Evolutionary conservation across 2,797 vertebrate genomes (phyloP).

Genomic region (Okamejei kenojei): DNA sequence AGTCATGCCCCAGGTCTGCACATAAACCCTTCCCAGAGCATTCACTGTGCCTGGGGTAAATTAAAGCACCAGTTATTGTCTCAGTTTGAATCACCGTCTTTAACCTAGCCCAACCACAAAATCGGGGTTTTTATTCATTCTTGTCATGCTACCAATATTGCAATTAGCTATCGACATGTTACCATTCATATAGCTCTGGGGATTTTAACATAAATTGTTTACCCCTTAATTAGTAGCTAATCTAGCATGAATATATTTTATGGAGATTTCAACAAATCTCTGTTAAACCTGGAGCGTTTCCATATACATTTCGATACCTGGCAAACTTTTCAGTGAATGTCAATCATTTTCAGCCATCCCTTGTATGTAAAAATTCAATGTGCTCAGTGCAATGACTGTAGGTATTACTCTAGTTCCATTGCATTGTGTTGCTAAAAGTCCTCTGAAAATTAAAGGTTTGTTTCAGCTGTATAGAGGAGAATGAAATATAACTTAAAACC

Average conservation of each 20-base stretch:
- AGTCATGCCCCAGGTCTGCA: neutral
- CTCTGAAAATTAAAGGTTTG: neutral
- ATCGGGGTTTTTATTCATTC: neutral
- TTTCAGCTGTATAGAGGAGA: neutral
- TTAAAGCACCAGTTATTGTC: too few species aligned
- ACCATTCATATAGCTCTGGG: neutral
- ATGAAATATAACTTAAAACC: neutral
- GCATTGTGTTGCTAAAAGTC: neutral
- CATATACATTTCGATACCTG: neutral
- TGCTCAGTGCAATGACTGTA: neutral
- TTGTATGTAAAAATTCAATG: neutral
- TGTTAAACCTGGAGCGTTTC: neutral
- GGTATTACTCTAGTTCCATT: neutral
- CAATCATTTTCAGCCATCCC: neutral
- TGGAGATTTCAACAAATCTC: neutral
- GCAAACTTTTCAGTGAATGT: neutral
- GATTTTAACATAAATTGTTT: neutral
- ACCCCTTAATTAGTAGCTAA: neutral
- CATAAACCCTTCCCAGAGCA: neutral
- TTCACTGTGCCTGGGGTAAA: neutral
- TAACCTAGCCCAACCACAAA: neutral
- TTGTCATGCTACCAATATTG: neutral
- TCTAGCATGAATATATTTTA: neutral
- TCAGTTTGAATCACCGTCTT: neutral
- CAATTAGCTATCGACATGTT: neutral